These are phyloP conservation scores for Clivina fossor DNA, from an alignment of 2,888 invertebrate genomes.

Conservation along the genomic window DNA sequence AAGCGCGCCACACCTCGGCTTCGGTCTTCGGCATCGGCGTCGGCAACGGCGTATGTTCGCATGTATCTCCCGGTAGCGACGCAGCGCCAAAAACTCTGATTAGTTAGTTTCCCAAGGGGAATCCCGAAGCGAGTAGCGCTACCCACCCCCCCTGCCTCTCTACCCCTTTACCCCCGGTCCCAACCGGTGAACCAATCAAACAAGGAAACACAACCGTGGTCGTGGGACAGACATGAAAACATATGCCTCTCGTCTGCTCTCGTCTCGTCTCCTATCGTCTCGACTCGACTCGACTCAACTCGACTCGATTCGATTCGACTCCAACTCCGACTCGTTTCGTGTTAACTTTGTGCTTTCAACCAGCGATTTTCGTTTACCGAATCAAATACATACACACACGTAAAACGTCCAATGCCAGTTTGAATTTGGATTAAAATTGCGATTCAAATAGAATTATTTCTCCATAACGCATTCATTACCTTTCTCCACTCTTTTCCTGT, in stretches of 20 bases:
- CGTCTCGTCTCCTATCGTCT: too few species aligned
- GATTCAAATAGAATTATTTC: too few species aligned
- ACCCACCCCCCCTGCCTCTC: slow-evolving; percentile 23
- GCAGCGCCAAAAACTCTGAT: slow-evolving; percentile 49
- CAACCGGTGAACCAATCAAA: slow-evolving; percentile 20
- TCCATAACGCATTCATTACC: too few species aligned
- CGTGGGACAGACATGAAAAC: slow-evolving; percentile 10
- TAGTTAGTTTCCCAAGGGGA: slow-evolving; percentile 46
- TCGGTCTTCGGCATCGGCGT: too few species aligned
- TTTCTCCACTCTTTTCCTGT: too few species aligned
- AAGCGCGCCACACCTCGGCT: slow-evolving; percentile 51
- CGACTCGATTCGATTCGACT: too few species aligned
- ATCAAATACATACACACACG: background rate
- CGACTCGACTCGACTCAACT: too few species aligned
- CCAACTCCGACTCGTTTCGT: background rate
- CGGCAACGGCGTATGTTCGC: slow-evolving; percentile 45
- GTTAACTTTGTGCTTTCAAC: slow-evolving; percentile 9
- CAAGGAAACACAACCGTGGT: slow-evolving; percentile 6
- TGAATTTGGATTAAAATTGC: too few species aligned
- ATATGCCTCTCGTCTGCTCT: slow-evolving; percentile 4
- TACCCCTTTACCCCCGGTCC: slow-evolving; percentile 27
- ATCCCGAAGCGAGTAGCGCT: slow-evolving; percentile 40
- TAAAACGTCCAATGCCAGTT: too few species aligned
- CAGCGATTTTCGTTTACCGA: slow-evolving; percentile 13
- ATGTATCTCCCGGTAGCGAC: slow-evolving; percentile 40